Percentiles rank a stretch among this genome's conserved stretches.
Evolutionary conservation across 2,797 vertebrate species (phyloP).

Genomic region (Sparidentex hasta): DNA sequence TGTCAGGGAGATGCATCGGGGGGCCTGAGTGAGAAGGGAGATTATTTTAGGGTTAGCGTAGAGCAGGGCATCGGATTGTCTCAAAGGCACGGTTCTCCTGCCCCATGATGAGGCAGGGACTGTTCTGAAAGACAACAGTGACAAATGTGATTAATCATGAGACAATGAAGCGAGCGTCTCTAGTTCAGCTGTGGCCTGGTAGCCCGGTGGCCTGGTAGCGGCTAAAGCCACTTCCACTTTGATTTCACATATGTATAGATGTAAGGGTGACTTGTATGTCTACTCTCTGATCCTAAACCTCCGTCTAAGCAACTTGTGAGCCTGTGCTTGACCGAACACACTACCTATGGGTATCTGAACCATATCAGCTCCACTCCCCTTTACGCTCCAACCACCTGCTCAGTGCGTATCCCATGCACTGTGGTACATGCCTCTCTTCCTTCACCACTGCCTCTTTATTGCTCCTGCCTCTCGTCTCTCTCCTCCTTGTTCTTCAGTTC

Average conservation of each 20-base stretch:
- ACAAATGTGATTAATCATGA: conserved; percentile 54
- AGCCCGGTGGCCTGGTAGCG: too few species aligned
- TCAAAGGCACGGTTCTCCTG: conserved; percentile 28
- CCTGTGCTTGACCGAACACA: conserved; percentile 15
- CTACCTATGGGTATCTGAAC: conserved; percentile 19
- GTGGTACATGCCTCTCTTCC: conserved; percentile 51
- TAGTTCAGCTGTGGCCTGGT: neutral
- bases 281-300: conserved; percentile 1
- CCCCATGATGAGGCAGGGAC: conserved; percentile 25
- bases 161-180: conserved; percentile 17
- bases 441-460: conserved; percentile 50
- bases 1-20: conserved; percentile 44
- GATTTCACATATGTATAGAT: conserved; percentile 14
- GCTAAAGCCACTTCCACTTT: neutral
- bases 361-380: conserved; percentile 37
- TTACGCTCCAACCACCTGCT: conserved; percentile 20
- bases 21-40: conserved; percentile 34
- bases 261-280: neutral
- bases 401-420: conserved; percentile 15
- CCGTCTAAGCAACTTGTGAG: neutral
- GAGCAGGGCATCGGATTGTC: conserved; percentile 42
- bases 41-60: conserved; percentile 52
- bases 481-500: conserved; percentile 37
- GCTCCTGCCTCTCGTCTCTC: conserved; percentile 37
- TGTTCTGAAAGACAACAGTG: conserved; percentile 45